phyloP scores from a whole-genome alignment of 2,797 vertebrate species.

The Harpia harpyja region DNA sequence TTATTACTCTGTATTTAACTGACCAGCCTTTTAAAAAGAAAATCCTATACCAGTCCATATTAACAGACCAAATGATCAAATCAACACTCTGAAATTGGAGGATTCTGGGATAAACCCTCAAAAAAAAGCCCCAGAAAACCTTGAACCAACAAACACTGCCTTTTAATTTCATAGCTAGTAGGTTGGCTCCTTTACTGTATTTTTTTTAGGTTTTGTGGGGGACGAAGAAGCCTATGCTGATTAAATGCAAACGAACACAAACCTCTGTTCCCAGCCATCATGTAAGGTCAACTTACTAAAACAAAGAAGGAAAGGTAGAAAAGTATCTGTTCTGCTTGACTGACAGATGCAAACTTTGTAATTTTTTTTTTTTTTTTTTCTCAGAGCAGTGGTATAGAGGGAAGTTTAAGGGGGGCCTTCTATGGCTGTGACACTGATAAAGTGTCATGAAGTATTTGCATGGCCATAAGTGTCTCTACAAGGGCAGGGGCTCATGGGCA shows the following conservation, averaged over 20 bases:
- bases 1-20: not conserved
- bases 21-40: not conserved
- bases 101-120: not conserved
- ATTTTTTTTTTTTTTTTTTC: not conserved
- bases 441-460: not conserved
- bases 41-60: rapidly evolving
- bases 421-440: not conserved
- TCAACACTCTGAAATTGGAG: not conserved
- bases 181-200: not conserved
- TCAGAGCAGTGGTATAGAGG: not conserved
- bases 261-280: not conserved
- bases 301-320: not conserved
- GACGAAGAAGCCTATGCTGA: not conserved
- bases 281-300: not conserved
- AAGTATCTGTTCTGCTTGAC: not conserved
- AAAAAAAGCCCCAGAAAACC: not conserved
- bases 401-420: not conserved
- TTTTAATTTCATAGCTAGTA: not conserved
- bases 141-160: not conserved
- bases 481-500: not conserved
- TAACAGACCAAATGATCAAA: not conserved
- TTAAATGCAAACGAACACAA: not conserved
- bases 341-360: not conserved
- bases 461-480: not conserved
- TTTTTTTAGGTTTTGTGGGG: not conserved